phyloP scores from a whole-genome alignment of 2,888 invertebrate genomes.

The Chrysomela aeneicollis region DNA sequence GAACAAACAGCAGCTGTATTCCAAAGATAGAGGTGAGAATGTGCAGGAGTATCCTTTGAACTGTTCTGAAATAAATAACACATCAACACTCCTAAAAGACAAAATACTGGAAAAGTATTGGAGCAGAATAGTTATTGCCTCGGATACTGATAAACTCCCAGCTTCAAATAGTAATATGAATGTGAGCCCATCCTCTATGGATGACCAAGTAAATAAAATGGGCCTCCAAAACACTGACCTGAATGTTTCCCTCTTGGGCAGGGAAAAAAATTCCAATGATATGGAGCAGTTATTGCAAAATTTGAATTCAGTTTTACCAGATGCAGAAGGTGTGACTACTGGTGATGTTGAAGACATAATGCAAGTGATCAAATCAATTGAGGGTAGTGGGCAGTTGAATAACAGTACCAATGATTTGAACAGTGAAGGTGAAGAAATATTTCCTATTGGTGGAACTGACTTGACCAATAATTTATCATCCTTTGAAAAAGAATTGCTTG shows the following conservation, averaged over 20 bases:
- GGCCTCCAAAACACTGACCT: constrained; percentile 66
- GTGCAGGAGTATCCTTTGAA: constrained; percentile 39
- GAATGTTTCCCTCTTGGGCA: constrained; percentile 62
- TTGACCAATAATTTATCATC: constrained; percentile 52
- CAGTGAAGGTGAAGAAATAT: constrained; percentile 51
- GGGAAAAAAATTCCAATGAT: constrained; percentile 57
- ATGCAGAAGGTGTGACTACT: constrained; percentile 54
- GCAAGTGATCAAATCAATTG: constrained; percentile 80
- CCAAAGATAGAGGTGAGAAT: constrained; percentile 36
- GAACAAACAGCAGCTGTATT: constrained; percentile 40
- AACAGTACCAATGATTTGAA: constrained; percentile 52
- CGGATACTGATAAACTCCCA: constrained; percentile 46
- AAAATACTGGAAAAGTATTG: constrained; percentile 47
- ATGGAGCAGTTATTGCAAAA: constrained; percentile 74
- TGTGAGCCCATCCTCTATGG: constrained; percentile 66
- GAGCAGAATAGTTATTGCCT: constrained; percentile 49
- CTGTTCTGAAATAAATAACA: constrained; percentile 39
- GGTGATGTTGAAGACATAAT: constrained; percentile 74
- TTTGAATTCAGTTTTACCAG: constrained; percentile 57
- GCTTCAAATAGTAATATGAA: constrained; percentile 59
- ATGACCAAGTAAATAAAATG: constrained; percentile 64
- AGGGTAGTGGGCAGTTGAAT: constrained; percentile 62
- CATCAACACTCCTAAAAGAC: constrained; percentile 42
- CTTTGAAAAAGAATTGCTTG: constrained; percentile 59
- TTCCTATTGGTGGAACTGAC: constrained; percentile 54